These are phyloP conservation scores for Teleopsis dalmanni DNA, from an alignment of 1,140 invertebrate species.

Conservation along the genomic window DNA sequence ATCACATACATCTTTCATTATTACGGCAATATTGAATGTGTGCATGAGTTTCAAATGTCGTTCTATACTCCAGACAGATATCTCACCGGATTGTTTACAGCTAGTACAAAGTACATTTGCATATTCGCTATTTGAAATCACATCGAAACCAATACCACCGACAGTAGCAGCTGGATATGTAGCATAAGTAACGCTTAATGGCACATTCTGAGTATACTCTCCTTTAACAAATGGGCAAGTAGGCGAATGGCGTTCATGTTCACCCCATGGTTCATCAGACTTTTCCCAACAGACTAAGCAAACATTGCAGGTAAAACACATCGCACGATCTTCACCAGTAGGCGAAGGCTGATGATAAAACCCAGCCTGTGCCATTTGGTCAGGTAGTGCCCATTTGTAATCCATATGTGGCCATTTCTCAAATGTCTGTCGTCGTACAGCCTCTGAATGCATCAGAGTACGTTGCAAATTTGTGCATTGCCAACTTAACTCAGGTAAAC, in stretches of 20 bases:
- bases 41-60: conserved; percentile 54
- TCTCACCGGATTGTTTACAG: conserved; percentile 46
- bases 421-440: conserved; percentile 80
- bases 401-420: conserved; percentile 93
- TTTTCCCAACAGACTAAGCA: conserved; percentile 94
- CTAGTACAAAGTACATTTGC: conserved; percentile 65
- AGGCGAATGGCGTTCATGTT: conserved; percentile 89
- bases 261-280: conserved; percentile 92
- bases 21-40: conserved; percentile 27
- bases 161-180: conserved; percentile 68
- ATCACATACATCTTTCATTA: conserved; percentile 37
- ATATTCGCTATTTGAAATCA: conserved; percentile 53
- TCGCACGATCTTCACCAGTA: conserved; percentile 81
- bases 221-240: conserved; percentile 88
- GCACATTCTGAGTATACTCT: conserved; percentile 92
- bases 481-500: conserved; percentile 42
- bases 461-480: conserved; percentile 44
- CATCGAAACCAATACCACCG: conserved; percentile 43
- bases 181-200: conserved; percentile 80
- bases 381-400: conserved; percentile 91
- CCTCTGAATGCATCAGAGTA: conserved; percentile 84
- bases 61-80: conserved; percentile 64
- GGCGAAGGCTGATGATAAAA: conserved; percentile 90
- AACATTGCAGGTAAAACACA: conserved; percentile 91
- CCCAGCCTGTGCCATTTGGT: conserved; percentile 92